These are phyloP conservation scores for Ranitomeya variabilis DNA, from an alignment of 2,113 vertebrate species.

Conservation along the genomic window DNA sequence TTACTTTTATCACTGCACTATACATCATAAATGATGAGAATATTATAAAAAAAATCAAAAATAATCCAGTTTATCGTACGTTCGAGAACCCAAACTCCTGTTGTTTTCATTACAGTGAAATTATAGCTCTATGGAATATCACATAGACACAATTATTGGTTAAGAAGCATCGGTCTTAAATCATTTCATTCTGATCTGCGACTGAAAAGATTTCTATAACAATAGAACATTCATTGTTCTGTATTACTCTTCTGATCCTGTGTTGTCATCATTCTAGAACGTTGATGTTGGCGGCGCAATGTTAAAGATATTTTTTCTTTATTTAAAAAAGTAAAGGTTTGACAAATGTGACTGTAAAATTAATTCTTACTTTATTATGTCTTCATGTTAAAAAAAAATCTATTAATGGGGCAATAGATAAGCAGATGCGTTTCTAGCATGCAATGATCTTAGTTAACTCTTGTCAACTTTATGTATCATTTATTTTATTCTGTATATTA, in stretches of 20 bases:
- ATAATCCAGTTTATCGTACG: neutral
- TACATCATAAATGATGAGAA: neutral
- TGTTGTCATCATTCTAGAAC: too few relatives aligned
- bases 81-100: neutral
- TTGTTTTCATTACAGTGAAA: neutral
- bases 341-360: too few relatives aligned
- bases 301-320: too few relatives aligned
- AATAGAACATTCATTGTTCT: neutral
- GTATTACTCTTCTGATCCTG: neutral
- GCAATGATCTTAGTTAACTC: too few relatives aligned
- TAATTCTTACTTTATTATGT: too few relatives aligned
- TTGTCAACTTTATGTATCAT: too few relatives aligned
- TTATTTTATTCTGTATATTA: too few relatives aligned
- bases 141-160: neutral
- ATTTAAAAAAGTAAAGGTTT: too few relatives aligned
- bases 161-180: neutral
- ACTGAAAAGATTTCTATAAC: neutral
- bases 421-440: too few relatives aligned
- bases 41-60: neutral
- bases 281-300: too few relatives aligned
- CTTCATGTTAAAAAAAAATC: neutral
- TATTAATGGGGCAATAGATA: neutral
- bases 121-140: neutral
- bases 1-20: neutral
- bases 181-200: neutral